Evolutionary conservation across 2,113 vertebrate species (phyloP), one percentile per base, ranked within the genome.

Genomic region (Archocentrus centrarchus): DNA sequence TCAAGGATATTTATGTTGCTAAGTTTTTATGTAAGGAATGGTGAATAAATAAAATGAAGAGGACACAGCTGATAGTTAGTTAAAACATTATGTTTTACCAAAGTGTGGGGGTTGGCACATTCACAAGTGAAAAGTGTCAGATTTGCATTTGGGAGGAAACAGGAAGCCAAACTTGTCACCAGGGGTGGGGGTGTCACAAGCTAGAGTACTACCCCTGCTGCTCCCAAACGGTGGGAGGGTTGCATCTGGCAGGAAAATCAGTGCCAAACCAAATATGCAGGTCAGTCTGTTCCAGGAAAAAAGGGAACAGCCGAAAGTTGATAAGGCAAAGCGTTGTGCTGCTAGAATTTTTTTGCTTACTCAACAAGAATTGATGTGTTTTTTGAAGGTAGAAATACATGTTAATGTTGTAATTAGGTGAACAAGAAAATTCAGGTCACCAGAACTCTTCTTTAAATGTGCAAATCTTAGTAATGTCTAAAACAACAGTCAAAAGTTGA

Each of bases 121-220:
- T 68, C 14, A 68, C 64, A 47, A 47, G 39, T 47, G 22, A 68
- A 68, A 68, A 68, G 17, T 27, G 1, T 3, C 64, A 17, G 14
- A 3, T 2, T 68, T 68, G 63, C 44, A 68, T 6, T 47, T 66
- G 22, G 41, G 63, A 24, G 39, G 13, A 4, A 2, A 66, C 2
- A 8, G 10, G 0, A 47, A 27, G 22, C 22, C 64, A 44, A 27
- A 39, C 10, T 66, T 68, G 22, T 1, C 39, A 47, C 39, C 27
- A 17, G 39, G 35, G 35, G 32, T 35, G 32, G 32, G 35, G 35
- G 35, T 6, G 35, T 35, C 35, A 35, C 35, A 35, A 35, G 35
- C 35, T 7, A 35, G 35, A 35, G 35, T 35, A 2, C 35, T 35
- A 7, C 35, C 35, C 35, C 35, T 35, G 35, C 35, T 35, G 35